Percentiles rank a stretch among this genome's conserved stretches.
These are phyloP conservation scores for Pristis pectinata DNA, from an alignment of 2,797 vertebrate genomes.

Conservation along the genomic window DNA sequence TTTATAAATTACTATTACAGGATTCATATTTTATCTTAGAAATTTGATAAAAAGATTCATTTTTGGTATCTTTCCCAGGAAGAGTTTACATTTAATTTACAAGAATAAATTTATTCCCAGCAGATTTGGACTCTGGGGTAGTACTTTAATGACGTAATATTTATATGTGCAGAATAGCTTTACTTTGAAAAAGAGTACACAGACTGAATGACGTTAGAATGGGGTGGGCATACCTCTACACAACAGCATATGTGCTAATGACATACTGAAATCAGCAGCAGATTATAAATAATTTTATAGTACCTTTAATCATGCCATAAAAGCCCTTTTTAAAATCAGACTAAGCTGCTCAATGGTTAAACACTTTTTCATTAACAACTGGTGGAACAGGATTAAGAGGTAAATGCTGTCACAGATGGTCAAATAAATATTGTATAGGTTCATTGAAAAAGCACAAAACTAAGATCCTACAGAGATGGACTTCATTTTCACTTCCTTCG, in stretches of 20 bases:
- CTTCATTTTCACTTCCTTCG: background rate
- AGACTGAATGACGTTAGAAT: background rate
- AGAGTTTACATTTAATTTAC: slow-evolving; percentile 33
- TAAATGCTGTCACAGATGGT: background rate
- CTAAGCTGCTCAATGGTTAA: background rate
- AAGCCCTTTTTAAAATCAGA: background rate
- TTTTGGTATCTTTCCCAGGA: slow-evolving; percentile 27
- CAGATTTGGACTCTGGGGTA: slow-evolving; percentile 31
- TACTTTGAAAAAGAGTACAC: background rate
- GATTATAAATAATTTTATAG: background rate
- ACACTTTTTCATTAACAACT: background rate
- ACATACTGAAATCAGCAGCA: background rate
- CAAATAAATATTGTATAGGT: slow-evolving; percentile 6
- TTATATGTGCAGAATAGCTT: slow-evolving; percentile 24
- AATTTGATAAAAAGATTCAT: background rate
- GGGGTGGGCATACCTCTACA: background rate
- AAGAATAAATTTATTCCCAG: slow-evolving; percentile 37
- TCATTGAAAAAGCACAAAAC: background rate
- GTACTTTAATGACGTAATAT: slow-evolving; percentile 13
- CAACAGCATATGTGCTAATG: background rate
- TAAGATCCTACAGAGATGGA: background rate
- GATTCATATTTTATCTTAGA: background rate
- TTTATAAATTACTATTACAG: background rate
- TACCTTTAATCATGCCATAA: background rate
- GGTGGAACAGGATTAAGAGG: background rate